phyloP scores from a whole-genome alignment of 1,140 invertebrate genomes.

The Solenopsis fugax region DNA sequence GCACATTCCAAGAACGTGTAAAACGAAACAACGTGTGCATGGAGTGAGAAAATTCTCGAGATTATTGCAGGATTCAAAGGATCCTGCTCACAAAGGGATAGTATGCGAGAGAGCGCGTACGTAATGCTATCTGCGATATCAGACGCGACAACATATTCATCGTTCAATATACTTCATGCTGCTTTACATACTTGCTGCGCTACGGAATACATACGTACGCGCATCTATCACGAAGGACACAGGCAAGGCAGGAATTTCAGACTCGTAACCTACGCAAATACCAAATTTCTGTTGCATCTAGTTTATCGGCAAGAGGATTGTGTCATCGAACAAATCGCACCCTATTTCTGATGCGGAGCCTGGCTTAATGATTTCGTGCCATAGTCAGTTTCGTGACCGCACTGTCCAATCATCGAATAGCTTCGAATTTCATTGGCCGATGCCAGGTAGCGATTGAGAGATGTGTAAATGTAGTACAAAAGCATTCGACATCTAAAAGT shows the following conservation, averaged over 20 bases:
- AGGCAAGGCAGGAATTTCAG: slow-evolving; percentile 18
- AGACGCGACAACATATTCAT: slow-evolving; percentile 46
- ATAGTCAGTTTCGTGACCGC: slow-evolving; percentile 58
- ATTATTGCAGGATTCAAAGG: slow-evolving; percentile 59
- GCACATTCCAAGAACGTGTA: neutral
- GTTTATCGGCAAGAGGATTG: slow-evolving; percentile 28
- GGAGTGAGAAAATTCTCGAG: slow-evolving; percentile 41
- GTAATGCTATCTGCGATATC: slow-evolving; percentile 48
- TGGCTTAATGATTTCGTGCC: slow-evolving; percentile 42
- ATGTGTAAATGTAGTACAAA: neutral
- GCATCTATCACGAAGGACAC: neutral
- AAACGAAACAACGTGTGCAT: slow-evolving; percentile 24
- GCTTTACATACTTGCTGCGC: slow-evolving; percentile 41
- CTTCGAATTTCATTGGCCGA: slow-evolving; percentile 56
- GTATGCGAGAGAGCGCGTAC: slow-evolving; percentile 16
- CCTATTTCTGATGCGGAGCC: slow-evolving; percentile 23
- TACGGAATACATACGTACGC: neutral
- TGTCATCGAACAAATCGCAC: slow-evolving; percentile 55
- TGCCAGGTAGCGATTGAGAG: neutral
- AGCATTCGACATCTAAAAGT: neutral
- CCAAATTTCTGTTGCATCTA: slow-evolving; percentile 52
- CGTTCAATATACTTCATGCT: slow-evolving; percentile 40
- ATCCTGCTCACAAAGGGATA: slow-evolving; percentile 34
- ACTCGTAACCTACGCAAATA: slow-evolving; percentile 17
- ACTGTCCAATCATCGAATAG: slow-evolving; percentile 54